Percentiles rank a stretch among this genome's conserved stretches.
These are phyloP conservation scores for Sebastes taczanowskii DNA, from an alignment of 2,797 vertebrate species.

Conservation along the genomic window DNA sequence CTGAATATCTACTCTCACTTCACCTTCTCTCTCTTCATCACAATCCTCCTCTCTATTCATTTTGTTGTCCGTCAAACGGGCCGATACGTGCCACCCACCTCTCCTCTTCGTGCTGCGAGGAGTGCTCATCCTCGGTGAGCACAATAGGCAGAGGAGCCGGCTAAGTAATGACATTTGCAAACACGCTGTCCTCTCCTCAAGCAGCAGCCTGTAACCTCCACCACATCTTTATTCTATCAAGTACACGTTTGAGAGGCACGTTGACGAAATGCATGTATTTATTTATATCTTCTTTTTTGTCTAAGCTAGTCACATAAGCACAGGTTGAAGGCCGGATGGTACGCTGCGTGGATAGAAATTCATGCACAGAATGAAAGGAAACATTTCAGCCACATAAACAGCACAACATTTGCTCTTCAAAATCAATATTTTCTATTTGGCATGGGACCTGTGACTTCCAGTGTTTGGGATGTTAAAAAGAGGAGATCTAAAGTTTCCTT, in stretches of 20 bases:
- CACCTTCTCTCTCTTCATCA: conserved; percentile 23
- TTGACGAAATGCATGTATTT: background rate
- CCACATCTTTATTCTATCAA: background rate
- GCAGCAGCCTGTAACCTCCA: background rate
- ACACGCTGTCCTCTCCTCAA: background rate
- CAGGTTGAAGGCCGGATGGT: background rate
- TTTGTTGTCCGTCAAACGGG: conserved; percentile 42
- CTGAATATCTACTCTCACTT: conserved; percentile 27
- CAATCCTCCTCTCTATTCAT: conserved; percentile 32
- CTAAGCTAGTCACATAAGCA: background rate
- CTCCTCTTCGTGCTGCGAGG: background rate
- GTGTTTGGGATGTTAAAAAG: background rate
- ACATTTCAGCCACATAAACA: background rate
- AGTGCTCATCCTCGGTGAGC: conserved; percentile 1
- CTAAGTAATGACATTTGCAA: conserved; percentile 16
- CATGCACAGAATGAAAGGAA: background rate
- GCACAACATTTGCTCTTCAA: background rate
- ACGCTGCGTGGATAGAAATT: background rate
- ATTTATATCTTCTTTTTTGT: background rate
- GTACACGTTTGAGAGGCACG: background rate
- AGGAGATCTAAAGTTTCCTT: background rate
- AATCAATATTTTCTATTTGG: conserved; percentile 14
- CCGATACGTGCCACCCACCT: conserved; percentile 40
- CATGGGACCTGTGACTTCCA: background rate
- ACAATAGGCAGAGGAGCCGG: conserved; percentile 2